Percentiles rank a stretch among this genome's conserved stretches.
These are phyloP conservation scores for Alauda arvensis DNA, from an alignment of 2,797 vertebrate species.

Conservation along the genomic window DNA sequence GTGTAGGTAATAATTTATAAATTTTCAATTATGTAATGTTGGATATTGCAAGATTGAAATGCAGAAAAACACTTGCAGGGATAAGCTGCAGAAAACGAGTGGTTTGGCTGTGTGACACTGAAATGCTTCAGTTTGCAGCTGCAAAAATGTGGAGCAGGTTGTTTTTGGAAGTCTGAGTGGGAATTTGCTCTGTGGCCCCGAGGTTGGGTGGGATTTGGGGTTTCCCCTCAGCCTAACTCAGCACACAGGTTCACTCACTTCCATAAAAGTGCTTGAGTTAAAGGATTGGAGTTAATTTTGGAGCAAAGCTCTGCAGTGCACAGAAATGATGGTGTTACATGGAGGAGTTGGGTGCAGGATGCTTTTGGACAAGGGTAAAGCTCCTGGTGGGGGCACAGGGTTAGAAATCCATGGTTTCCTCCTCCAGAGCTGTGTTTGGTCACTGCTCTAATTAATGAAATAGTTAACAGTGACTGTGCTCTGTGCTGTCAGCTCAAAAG, in stretches of 20 bases:
- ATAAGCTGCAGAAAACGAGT: not conserved
- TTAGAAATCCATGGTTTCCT: not conserved
- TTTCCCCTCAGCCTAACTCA: not conserved
- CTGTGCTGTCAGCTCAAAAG: not conserved
- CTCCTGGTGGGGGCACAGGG: not conserved
- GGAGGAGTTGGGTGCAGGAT: not conserved
- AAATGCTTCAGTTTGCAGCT: not conserved
- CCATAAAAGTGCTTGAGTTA: accelerated
- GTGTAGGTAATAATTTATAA: not conserved
- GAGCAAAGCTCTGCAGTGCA: not conserved
- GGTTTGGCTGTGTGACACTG: not conserved
- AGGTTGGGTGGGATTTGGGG: not conserved
- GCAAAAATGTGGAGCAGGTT: not conserved
- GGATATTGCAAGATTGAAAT: not conserved
- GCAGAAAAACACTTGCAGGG: not conserved
- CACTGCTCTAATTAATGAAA: not conserved
- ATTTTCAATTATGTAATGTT: not conserved
- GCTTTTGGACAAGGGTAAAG: not conserved
- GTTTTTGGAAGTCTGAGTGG: not conserved
- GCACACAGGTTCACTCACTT: not conserved
- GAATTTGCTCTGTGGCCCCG: not conserved
- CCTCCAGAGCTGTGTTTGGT: not conserved
- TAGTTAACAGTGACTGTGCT: not conserved
- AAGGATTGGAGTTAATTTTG: not conserved
- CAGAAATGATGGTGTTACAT: not conserved